Base-by-base conservation (phyloP, 64 coral and sea anemone species). In the Trachythela sp. region DNA sequence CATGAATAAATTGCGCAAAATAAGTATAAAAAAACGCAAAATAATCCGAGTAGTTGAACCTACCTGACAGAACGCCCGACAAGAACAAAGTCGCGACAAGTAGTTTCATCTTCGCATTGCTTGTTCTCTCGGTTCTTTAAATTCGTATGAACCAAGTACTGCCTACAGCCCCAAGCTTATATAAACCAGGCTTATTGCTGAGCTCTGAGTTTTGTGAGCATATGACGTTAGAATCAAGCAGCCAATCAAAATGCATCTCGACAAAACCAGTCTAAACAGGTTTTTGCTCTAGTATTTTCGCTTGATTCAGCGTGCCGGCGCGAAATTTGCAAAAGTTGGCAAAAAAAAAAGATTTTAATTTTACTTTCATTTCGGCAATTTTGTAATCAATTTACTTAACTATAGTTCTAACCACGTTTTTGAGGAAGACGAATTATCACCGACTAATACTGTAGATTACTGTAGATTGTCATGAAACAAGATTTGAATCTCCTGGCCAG, bases 11-110 rank as follows among this genome's bases (percentile, higher is more conserved):
- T 31, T 80, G 34, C 8, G 30, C 15, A 80, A 35, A 29, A 80
- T 35, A 17, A 36, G 30, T 17, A 35, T 34, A 29, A 17, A 80
- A 8, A 35, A 37, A 35, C 9, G 37, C 9, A 22, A 36, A 15
- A 80, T 11, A 29, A 80, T 36, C 30, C n/a, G n/a, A n/a, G n/a
- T n/a, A n/a, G n/a, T 8, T 34, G 27, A 80, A 35, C 30, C 2
- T 80, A 80, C 75, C 75, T 80, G 75, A 80, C 31, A 80, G 37
- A 80, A 80, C 75, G 20, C 75, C 75, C 34, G 75, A 80, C 30
- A 80, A 80, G 75, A 80, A 80, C 9, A 80, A 80, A 35, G 75
- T 37, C 8, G 75, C 75, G 33, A 80, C 30, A 80, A 80, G 75
- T 37, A 80, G 35, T 39, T 38, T 80, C 75, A 80, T 80, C 33